These are phyloP conservation scores for Ceyx margarethae DNA, from an alignment of 2,113 vertebrate genomes.

Conservation along the genomic window DNA sequence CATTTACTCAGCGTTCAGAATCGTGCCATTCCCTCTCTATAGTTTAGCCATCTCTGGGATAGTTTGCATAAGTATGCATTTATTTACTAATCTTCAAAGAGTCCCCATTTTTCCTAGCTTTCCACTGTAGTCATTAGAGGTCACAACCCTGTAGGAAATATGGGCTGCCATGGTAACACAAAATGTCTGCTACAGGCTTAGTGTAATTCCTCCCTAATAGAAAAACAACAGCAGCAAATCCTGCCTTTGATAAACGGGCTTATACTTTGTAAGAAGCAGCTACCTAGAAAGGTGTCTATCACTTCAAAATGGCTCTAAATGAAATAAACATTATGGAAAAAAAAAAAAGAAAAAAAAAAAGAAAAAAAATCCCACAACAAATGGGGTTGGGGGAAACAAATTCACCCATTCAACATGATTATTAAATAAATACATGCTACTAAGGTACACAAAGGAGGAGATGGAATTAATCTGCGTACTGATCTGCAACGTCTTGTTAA, in stretches of 20 bases:
- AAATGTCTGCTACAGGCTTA: conserved; percentile 97
- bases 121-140: conserved; percentile 97
- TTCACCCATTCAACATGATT: fast-evolving
- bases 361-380: not conserved
- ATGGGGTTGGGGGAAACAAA: not conserved
- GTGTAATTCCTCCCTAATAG: conserved; percentile 96
- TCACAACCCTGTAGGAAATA: conserved; percentile 98
- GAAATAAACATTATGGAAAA: conserved; percentile 37
- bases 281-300: conserved; percentile 84
- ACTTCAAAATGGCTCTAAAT: conserved; percentile 54
- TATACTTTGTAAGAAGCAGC: conserved; percentile 84
- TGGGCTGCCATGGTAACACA: conserved; percentile 96
- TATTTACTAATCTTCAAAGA: conserved; percentile 96
- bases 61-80: conserved; percentile 94
- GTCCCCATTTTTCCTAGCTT: conserved; percentile 89
- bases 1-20: conserved; percentile 53
- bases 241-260: conserved; percentile 92
- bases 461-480: not conserved
- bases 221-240: conserved; percentile 98
- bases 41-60: conserved; percentile 62
- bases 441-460: not conserved
- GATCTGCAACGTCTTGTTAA: not conserved
- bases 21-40: conserved; percentile 16
- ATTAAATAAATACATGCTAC: not conserved
- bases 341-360: not conserved